Percentiles rank a stretch among this genome's conserved stretches.
These are phyloP conservation scores for Pelecanus crispus DNA, from an alignment of 2,113 vertebrate genomes.

Conservation along the genomic window DNA sequence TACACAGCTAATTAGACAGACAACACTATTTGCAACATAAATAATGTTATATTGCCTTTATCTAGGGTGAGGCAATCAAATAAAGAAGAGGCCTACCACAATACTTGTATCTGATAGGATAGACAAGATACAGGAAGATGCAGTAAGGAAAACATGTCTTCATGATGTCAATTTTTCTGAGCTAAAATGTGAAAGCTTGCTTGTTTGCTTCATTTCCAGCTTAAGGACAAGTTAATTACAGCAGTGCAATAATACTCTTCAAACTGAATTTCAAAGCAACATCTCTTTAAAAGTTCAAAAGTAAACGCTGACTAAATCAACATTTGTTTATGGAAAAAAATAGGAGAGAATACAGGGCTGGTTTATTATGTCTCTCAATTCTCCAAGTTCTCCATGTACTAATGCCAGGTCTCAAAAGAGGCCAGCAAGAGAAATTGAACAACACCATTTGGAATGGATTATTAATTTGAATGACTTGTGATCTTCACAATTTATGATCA, in stretches of 20 bases:
- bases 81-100: neutral
- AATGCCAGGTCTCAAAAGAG: neutral
- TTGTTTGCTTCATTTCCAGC: neutral
- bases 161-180: neutral
- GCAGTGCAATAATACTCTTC: neutral
- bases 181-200: neutral
- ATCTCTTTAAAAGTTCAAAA: neutral
- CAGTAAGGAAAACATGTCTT: neutral
- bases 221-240: neutral
- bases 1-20: neutral
- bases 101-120: neutral
- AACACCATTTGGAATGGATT: neutral
- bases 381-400: neutral
- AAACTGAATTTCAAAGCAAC: neutral
- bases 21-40: neutral
- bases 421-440: neutral
- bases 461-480: neutral
- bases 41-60: neutral
- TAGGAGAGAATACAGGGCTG: neutral
- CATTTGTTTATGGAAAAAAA: neutral
- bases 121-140: neutral
- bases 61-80: neutral
- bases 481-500: neutral
- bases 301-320: neutral
- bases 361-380: neutral